Evolutionary conservation across 2,888 invertebrate species (phyloP).

Genomic region (Catocala nupta): DNA sequence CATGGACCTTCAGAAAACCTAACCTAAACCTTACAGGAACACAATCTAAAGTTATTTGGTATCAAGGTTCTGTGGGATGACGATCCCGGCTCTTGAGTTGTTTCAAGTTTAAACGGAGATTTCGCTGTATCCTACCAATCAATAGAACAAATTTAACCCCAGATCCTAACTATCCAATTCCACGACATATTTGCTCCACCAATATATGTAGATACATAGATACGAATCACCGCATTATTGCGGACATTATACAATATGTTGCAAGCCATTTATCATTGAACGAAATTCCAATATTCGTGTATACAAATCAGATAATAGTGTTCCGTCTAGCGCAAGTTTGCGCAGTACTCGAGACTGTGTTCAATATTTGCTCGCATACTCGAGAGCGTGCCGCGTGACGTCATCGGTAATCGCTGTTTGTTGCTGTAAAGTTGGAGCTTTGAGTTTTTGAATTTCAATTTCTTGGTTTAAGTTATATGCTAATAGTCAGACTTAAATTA

Average conservation of each 20-base stretch:
- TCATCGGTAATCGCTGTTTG: constrained; percentile 47
- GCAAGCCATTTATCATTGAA: constrained; percentile 36
- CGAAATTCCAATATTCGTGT: constrained; percentile 49
- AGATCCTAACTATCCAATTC: too few relatives aligned
- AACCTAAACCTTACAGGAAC: too few relatives aligned
- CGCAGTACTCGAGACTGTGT: constrained; percentile 68
- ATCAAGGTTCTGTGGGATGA: too few relatives aligned
- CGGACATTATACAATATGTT: constrained; percentile 22
- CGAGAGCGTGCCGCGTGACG: constrained; percentile 39
- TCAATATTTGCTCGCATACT: constrained; percentile 68
- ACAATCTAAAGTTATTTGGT: too few relatives aligned
- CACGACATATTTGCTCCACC: constrained; percentile 1
- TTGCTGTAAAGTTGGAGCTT: constrained; percentile 26
- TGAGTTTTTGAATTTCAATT: constrained; percentile 25
- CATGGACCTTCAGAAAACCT: too few relatives aligned
- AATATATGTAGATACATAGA: constrained; percentile 11
- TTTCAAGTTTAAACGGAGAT: too few relatives aligned
- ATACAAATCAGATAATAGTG: constrained; percentile 54
- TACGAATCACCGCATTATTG: constrained; percentile 16
- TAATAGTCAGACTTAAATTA: neutral
- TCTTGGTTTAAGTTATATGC: neutral
- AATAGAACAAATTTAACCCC: too few relatives aligned
- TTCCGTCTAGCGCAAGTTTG: constrained; percentile 59
- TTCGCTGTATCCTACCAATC: too few relatives aligned
- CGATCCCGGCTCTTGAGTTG: too few relatives aligned